Evolutionary conservation across 2,888 invertebrate genomes (phyloP).

Genomic region (Drosophila niveifrons): DNA sequence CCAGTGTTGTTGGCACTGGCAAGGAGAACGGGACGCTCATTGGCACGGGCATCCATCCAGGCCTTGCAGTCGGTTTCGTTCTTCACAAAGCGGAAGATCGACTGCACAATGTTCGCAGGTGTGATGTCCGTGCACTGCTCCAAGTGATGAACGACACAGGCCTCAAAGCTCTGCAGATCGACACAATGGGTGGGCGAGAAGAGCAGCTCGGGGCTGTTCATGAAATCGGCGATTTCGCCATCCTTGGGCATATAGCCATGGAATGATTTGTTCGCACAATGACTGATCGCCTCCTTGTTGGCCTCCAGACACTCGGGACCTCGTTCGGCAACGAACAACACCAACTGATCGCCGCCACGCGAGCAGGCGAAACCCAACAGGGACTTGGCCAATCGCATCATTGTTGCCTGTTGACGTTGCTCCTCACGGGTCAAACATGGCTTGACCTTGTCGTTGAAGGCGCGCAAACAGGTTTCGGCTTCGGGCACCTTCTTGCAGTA

Average conservation of each 20-base stretch:
- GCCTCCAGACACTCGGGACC: constrained; percentile 91
- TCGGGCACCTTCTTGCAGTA: constrained; percentile 88
- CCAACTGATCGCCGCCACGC: constrained; percentile 93
- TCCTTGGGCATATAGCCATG: constrained; percentile 86
- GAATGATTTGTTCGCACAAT: constrained; percentile 89
- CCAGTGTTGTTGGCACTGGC: constrained; percentile 48
- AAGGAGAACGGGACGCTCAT: constrained; percentile 67
- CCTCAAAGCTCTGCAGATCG: constrained; percentile 82
- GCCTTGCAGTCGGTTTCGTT: constrained; percentile 88
- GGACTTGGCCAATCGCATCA: constrained; percentile 89
- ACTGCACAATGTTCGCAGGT: constrained; percentile 92
- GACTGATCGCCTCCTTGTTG: constrained; percentile 87
- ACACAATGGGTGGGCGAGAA: constrained; percentile 87
- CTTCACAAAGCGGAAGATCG: constrained; percentile 90
- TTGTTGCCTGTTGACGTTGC: constrained; percentile 87
- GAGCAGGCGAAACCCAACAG: constrained; percentile 90
- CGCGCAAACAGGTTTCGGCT: constrained; percentile 87
- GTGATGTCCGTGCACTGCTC: constrained; percentile 91
- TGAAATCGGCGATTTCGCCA: constrained; percentile 70
- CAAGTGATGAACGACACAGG: constrained; percentile 82
- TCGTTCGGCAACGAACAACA: constrained; percentile 92
- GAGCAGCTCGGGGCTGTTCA: constrained; percentile 87
- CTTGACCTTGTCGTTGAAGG: constrained; percentile 87
- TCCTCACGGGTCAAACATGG: constrained; percentile 89
- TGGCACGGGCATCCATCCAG: constrained; percentile 67